phyloP scores from a whole-genome alignment of 2,888 invertebrate genomes.

The Folsomia candida region DNA sequence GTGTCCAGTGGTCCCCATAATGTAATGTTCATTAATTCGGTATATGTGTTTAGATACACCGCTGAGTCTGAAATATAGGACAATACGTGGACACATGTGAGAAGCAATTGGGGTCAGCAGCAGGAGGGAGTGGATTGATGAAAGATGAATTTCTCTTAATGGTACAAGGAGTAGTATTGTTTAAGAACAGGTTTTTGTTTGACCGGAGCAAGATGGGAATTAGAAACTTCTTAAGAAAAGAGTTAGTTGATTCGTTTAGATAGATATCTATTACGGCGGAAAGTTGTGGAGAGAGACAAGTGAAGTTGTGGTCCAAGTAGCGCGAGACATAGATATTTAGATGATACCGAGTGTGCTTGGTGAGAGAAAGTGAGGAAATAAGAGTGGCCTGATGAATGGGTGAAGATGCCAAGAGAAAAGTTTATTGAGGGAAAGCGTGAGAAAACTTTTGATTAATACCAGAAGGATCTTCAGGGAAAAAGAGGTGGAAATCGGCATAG shows the following conservation, averaged over 20 bases:
- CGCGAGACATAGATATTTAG: slow-evolving; percentile 1
- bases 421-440: slow-evolving; percentile 37
- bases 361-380: slow-evolving; percentile 5
- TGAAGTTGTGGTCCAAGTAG: not conserved
- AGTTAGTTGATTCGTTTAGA: slow-evolving; percentile 3
- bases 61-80: too few relatives aligned
- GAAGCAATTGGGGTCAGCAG: not conserved
- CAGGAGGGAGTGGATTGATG: not conserved
- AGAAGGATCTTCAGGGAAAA: slow-evolving; percentile 13
- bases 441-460: slow-evolving; percentile 44
- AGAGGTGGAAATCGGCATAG: slow-evolving; percentile 23
- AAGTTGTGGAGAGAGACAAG: not conserved
- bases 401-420: slow-evolving; percentile 27
- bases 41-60: too few relatives aligned
- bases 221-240: not conserved
- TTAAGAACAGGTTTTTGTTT: not conserved
- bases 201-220: not conserved
- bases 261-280: not conserved
- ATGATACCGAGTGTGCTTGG: not conserved
- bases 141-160: not conserved
- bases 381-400: slow-evolving; percentile 15
- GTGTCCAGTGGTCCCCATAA: too few relatives aligned
- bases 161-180: not conserved
- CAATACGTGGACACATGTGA: too few relatives aligned
- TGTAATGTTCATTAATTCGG: too few relatives aligned